These are phyloP conservation scores for Lysandra bellargus DNA, from an alignment of 2,888 invertebrate species.

Conservation along the genomic window DNA sequence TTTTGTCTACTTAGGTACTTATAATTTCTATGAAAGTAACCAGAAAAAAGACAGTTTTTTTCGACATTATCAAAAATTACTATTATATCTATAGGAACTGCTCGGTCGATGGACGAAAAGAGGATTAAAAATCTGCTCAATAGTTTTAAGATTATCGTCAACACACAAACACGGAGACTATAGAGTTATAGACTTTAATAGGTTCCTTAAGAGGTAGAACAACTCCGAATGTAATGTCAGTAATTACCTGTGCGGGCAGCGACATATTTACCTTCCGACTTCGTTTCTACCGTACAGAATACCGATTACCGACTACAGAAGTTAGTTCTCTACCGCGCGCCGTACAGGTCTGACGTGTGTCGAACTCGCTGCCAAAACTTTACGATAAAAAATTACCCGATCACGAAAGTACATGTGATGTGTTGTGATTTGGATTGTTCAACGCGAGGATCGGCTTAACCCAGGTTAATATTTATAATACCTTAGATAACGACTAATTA, in stretches of 20 bases:
- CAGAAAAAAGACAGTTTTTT: too few relatives aligned
- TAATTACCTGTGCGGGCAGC: not conserved
- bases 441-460: not conserved
- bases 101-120: too few relatives aligned
- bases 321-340: not conserved
- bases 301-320: too few relatives aligned
- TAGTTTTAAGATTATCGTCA: not conserved
- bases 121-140: not conserved
- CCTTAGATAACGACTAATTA: constrained; percentile 17
- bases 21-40: too few relatives aligned
- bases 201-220: not conserved
- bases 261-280: constrained; percentile 20
- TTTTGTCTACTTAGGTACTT: too few relatives aligned
- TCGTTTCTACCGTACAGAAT: not conserved
- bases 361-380: not conserved
- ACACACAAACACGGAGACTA: not conserved
- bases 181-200: not conserved
- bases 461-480: not conserved
- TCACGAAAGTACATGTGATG: constrained; percentile 11
- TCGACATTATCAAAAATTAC: too few relatives aligned
- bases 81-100: too few relatives aligned
- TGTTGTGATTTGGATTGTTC: constrained; percentile 18
- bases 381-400: constrained; percentile 15
- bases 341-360: not conserved
- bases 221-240: not conserved